Conservation (phyloP, 2,113 vertebrate genomes). For the Eonycteris spelaea region DNA sequence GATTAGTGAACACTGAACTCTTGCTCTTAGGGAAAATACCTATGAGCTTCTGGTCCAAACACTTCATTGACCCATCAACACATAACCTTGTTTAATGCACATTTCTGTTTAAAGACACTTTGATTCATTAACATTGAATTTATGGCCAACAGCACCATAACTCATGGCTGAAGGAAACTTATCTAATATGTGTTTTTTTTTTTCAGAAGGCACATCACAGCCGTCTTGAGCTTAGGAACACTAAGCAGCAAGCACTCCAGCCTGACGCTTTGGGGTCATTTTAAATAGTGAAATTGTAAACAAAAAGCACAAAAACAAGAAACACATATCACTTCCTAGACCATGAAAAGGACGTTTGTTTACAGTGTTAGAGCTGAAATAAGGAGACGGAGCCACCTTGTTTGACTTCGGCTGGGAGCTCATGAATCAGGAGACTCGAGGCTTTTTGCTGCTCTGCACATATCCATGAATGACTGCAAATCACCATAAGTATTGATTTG, state of each 20-base stretch:
- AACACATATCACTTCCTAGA: neutral
- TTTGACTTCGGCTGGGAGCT: neutral
- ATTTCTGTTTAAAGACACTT: neutral
- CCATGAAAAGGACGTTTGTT: neutral
- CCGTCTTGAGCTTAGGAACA: neutral
- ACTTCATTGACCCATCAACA: neutral
- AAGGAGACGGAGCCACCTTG: neutral
- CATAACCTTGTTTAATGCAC: neutral
- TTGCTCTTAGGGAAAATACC: neutral
- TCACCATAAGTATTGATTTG: neutral
- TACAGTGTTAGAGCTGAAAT: neutral
- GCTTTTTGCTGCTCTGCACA: neutral
- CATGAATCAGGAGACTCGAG: fast-evolving
- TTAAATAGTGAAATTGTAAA: neutral
- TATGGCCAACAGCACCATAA: neutral
- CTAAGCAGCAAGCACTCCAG: neutral
- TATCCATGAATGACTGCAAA: too few relatives aligned
- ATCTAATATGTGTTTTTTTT: neutral
- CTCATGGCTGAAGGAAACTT: neutral
- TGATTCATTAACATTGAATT: neutral
- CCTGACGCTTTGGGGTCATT: neutral
- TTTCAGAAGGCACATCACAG: neutral
- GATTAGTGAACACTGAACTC: neutral
- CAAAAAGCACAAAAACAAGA: neutral
- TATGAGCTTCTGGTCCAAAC: neutral